Evolutionary conservation across 2,888 invertebrate species (phyloP), one percentile per base, ranked within the genome.

Genomic region (Drosophila melanosoma): DNA sequence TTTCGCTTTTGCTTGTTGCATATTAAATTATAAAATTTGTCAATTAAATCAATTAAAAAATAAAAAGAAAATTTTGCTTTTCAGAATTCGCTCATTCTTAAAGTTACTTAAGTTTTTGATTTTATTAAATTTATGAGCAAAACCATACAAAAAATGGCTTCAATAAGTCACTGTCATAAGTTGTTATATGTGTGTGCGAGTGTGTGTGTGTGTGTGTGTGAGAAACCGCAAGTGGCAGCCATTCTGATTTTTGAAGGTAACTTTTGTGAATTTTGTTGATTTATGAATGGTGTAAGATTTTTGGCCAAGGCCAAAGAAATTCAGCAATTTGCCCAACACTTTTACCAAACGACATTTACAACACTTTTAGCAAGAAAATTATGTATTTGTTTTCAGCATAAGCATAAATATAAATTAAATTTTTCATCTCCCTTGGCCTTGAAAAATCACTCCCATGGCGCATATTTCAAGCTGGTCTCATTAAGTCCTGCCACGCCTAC

Each of bases 101-200:
- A 3, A 69, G 49, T 35, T 56, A n/a, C 57, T 78, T 52, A 61
- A 59, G 69, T 65, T 83, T 72, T 69, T 70, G 58, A 58, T 77
- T 77, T 77, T 70, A 69, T 79, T 59, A 58, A 84, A 85, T 85
- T 83, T 87, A 87, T 87, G 89, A 40, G 53, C 32, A 38, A n/a
- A 12, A 49, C 45, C 51, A 54, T 52, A 42, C 59, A 40, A 35
- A 51, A 42, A 35, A 33, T 51, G 40, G 52, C 65, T 57, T 71
- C 81, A 81, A 84, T 85, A 89, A 87, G 71, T 89, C 88, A 89
- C 82, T 89, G 82, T 87, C 90, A 84, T 66, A 70, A 71, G 66
- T 64, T 76, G 56, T 23, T 51, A 51, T 59, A 51, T 53, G 42
- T 40, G 63, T 63, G 60, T 32, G 58, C 52, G 52, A 65, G 54